Evolutionary conservation across 2,113 vertebrate species (phyloP).

Genomic region (Antennarius striatus): DNA sequence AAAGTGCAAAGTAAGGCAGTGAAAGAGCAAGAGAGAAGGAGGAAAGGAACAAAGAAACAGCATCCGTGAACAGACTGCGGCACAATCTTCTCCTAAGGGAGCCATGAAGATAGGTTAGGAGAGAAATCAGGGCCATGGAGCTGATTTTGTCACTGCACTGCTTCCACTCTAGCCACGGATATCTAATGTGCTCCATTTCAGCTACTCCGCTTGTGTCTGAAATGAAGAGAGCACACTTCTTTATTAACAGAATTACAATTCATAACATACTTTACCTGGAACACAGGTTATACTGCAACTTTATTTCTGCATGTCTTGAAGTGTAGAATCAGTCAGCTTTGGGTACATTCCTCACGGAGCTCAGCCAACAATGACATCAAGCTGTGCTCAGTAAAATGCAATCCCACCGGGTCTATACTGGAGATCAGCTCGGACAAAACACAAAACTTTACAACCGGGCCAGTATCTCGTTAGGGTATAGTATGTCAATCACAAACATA

Average conservation of each 20-base stretch:
- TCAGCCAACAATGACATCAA: slow-evolving; percentile 76
- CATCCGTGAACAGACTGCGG: slow-evolving; percentile 48
- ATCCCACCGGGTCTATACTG: slow-evolving; percentile 69
- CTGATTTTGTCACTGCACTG: slow-evolving; percentile 61
- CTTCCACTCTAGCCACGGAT: slow-evolving; percentile 25
- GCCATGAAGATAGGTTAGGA: slow-evolving; percentile 44
- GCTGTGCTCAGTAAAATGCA: slow-evolving; percentile 78
- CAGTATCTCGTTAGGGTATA: slow-evolving; percentile 57
- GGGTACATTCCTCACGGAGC: slow-evolving; percentile 51
- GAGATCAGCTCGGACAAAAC: slow-evolving; percentile 55
- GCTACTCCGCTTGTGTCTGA: background rate
- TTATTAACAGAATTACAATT: slow-evolving; percentile 54
- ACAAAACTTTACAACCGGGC: slow-evolving; percentile 35
- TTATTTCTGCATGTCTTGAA: slow-evolving; percentile 49
- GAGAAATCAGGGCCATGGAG: slow-evolving; percentile 69
- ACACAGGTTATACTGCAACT: slow-evolving; percentile 21
- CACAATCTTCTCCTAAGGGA: slow-evolving; percentile 61
- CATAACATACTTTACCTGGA: slow-evolving; percentile 10
- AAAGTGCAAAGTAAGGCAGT: background rate
- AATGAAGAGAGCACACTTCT: slow-evolving; percentile 28
- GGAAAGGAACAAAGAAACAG: slow-evolving; percentile 44
- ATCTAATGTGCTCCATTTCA: slow-evolving; percentile 1
- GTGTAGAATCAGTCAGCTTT: slow-evolving; percentile 51
- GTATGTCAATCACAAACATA: slow-evolving; percentile 59
- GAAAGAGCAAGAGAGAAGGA: slow-evolving; percentile 14